Evolutionary conservation across 2,888 invertebrate species (phyloP).

Genomic region (Ornithoptera priamus): DNA sequence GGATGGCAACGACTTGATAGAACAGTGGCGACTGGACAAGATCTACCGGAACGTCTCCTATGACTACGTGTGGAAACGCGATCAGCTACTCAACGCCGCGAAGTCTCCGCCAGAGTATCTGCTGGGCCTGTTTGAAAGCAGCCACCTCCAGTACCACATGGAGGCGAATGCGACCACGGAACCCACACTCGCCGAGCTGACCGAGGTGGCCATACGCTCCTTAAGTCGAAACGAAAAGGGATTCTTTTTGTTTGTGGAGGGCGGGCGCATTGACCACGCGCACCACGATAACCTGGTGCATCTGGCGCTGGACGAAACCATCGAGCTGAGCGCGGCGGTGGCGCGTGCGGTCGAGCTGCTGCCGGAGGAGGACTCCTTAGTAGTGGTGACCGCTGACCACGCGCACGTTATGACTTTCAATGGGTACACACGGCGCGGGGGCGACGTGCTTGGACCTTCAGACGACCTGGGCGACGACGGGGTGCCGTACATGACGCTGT

Average conservation of each 20-base stretch:
- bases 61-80: conserved; percentile 80
- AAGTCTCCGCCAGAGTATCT: conserved; percentile 79
- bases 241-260: conserved; percentile 89
- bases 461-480: conserved; percentile 68
- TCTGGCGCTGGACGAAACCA: conserved; percentile 84
- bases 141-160: conserved; percentile 84
- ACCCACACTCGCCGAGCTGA: conserved; percentile 72
- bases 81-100: conserved; percentile 68
- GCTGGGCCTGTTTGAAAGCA: conserved; percentile 82
- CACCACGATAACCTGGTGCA: conserved; percentile 80
- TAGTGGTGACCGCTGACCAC: conserved; percentile 89
- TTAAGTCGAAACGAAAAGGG: conserved; percentile 83
- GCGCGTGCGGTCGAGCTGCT: conserved; percentile 61
- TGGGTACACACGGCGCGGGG: conserved; percentile 83
- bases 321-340: conserved; percentile 83
- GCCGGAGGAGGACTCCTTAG: conserved; percentile 83
- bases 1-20: conserved; percentile 83
- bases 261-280: conserved; percentile 48
- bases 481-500: conserved; percentile 80
- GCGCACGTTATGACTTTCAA: conserved; percentile 85
- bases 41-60: conserved; percentile 51
- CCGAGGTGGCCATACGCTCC: conserved; percentile 83
- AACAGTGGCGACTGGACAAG: conserved; percentile 81
- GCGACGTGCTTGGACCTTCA: conserved; percentile 60
- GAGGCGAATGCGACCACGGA: conserved; percentile 65